A percentile compares a stretch with the other conserved stretches of the same genome.
phyloP scores from a whole-genome alignment of 2,888 invertebrate species.

The Seira ritae region DNA sequence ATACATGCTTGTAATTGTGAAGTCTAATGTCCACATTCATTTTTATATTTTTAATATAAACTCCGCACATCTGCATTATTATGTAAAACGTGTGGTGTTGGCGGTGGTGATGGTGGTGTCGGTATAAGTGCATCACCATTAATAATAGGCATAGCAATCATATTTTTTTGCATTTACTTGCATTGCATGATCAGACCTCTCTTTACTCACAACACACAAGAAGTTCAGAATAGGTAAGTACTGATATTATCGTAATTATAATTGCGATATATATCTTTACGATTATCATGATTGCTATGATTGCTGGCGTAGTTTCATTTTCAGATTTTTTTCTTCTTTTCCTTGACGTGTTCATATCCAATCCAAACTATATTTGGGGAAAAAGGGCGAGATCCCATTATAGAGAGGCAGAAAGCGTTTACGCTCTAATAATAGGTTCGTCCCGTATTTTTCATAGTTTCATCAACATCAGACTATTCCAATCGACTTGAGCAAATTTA shows the following conservation, averaged over 20 bases:
- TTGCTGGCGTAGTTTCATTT: slow-evolving; percentile 43
- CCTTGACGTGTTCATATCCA: slow-evolving; percentile 1
- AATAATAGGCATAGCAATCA: too few relatives aligned
- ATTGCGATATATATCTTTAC: slow-evolving; percentile 31
- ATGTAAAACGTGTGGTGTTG: too few relatives aligned
- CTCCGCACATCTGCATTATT: too few relatives aligned
- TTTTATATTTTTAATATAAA: too few relatives aligned
- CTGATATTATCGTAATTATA: slow-evolving; percentile 34
- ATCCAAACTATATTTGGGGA: slow-evolving; percentile 40
- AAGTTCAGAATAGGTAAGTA: not conserved
- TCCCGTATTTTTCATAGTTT: slow-evolving; percentile 24
- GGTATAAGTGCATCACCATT: too few relatives aligned
- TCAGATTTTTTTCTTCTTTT: not conserved
- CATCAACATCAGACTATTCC: not conserved
- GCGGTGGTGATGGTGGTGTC: too few relatives aligned
- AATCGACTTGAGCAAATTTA: not conserved
- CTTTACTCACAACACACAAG: not conserved
- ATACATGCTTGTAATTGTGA: too few relatives aligned
- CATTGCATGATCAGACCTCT: not conserved
- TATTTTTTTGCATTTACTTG: too few relatives aligned
- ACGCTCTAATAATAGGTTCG: slow-evolving; percentile 62
- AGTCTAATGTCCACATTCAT: too few relatives aligned
- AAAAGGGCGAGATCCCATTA: slow-evolving; percentile 26
- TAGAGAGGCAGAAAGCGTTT: slow-evolving; percentile 28
- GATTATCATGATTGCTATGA: slow-evolving; percentile 48